Conservation (phyloP, 2,113 vertebrate species). For the Eidolon helvum region DNA sequence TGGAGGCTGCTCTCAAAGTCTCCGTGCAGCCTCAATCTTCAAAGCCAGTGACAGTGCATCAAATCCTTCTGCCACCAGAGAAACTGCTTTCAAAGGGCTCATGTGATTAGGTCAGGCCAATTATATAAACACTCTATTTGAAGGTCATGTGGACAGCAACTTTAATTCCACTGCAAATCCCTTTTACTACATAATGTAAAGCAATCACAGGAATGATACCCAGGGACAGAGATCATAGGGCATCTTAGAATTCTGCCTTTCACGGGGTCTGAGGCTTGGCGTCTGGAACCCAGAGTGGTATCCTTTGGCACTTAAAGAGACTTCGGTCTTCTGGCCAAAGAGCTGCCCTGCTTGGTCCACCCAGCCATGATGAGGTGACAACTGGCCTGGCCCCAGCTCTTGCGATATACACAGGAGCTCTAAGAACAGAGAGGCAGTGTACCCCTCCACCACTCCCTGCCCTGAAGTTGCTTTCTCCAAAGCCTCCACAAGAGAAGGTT, state of each 20-base stretch:
- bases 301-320: not conserved
- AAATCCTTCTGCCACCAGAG: not conserved
- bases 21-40: not conserved
- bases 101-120: not conserved
- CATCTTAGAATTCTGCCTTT: not conserved
- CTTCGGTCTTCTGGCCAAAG: not conserved
- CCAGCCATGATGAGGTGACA: not conserved
- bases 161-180: not conserved
- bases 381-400: not conserved
- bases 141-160: not conserved
- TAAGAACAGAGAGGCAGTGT: not conserved
- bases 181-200: not conserved
- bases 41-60: not conserved
- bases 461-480: not conserved
- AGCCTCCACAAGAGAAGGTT: not conserved
- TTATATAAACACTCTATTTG: not conserved
- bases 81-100: not conserved
- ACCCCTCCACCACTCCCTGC: too few relatives aligned
- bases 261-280: not conserved
- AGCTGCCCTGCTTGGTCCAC: not conserved
- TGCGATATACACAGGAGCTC: not conserved
- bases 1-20: not conserved
- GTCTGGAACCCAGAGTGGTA: too few relatives aligned
- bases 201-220: too few relatives aligned
- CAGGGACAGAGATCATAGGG: not conserved